Conservation (phyloP, 64 coral and sea anemone species). For the Stichodactyla mertensii region DNA sequence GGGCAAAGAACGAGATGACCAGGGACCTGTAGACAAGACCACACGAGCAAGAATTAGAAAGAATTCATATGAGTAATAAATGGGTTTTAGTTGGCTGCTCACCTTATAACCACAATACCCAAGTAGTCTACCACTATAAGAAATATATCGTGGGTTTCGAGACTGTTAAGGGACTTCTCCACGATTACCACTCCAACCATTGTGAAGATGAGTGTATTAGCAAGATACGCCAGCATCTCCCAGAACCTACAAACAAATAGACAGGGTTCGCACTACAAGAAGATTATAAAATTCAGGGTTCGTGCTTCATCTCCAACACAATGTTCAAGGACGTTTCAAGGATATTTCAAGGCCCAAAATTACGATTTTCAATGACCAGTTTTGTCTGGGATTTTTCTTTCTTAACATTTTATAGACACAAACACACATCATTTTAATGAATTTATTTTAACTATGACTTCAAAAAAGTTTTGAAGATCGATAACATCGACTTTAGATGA, state of each 20-base stretch:
- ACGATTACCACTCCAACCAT: constrained; percentile 95
- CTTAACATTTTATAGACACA: too few relatives aligned
- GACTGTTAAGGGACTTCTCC: constrained; percentile 75
- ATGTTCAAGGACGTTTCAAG: too few relatives aligned
- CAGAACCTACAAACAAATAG: constrained; percentile 53
- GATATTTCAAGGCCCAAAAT: too few relatives aligned
- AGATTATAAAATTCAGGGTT: too few relatives aligned
- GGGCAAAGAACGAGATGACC: constrained; percentile 68
- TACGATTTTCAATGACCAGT: too few relatives aligned
- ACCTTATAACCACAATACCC: constrained; percentile 95
- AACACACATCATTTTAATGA: too few relatives aligned
- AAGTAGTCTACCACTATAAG: constrained; percentile 91
- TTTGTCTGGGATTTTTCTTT: too few relatives aligned
- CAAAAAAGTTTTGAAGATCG: too few relatives aligned
- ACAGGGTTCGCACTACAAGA: too few relatives aligned
- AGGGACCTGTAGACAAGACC: constrained; percentile 44
- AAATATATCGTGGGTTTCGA: constrained; percentile 77
- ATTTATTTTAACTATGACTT: too few relatives aligned
- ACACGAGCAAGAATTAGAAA: neutral
- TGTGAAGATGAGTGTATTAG: constrained; percentile 89
- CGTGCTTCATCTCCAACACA: too few relatives aligned
- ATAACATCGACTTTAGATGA: too few relatives aligned
- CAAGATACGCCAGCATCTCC: constrained; percentile 95
- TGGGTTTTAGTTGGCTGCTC: neutral
- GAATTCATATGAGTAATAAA: neutral